These are phyloP conservation scores for Prunella himalayana DNA, from an alignment of 2,113 vertebrate genomes.

Conservation along the genomic window DNA sequence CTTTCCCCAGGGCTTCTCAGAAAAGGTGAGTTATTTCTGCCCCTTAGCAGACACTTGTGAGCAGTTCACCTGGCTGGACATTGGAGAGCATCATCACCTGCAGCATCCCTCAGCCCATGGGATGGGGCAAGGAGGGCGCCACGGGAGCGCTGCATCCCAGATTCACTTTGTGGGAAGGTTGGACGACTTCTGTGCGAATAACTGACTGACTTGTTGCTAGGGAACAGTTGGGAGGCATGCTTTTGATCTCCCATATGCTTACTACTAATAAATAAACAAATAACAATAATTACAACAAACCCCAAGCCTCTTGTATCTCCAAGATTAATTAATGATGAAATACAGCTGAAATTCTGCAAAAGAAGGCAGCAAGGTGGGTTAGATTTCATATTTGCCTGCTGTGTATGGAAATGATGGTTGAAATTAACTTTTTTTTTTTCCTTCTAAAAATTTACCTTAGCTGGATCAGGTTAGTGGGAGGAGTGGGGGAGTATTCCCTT, in stretches of 20 bases:
- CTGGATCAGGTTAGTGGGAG: slow-evolving; percentile 38
- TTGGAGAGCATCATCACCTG: accelerated
- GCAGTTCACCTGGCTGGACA: neutral
- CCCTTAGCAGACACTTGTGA: neutral
- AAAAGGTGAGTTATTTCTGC: neutral
- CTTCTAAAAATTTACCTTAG: slow-evolving; percentile 48
- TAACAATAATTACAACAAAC: slow-evolving; percentile 77
- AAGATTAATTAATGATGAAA: slow-evolving; percentile 78
- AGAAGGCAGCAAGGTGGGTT: slow-evolving; percentile 15
- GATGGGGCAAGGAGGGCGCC: accelerated
- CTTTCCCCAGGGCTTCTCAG: neutral
- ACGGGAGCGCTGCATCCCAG: accelerated
- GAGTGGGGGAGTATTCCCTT: slow-evolving; percentile 36
- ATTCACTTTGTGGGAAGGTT: neutral
- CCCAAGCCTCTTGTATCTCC: slow-evolving; percentile 72
- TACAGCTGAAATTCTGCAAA: slow-evolving; percentile 62
- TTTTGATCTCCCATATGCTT: slow-evolving; percentile 69
- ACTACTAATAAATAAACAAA: slow-evolving; percentile 77
- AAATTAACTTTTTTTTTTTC: slow-evolving; percentile 12
- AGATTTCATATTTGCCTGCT: neutral
- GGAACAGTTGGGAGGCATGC: slow-evolving; percentile 64
- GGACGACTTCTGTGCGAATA: neutral
- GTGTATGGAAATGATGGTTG: slow-evolving; percentile 1
- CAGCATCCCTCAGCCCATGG: neutral
- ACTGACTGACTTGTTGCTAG: slow-evolving; percentile 68